phyloP scores from a whole-genome alignment of 2,797 vertebrate genomes.

The Scolopax rusticola region DNA sequence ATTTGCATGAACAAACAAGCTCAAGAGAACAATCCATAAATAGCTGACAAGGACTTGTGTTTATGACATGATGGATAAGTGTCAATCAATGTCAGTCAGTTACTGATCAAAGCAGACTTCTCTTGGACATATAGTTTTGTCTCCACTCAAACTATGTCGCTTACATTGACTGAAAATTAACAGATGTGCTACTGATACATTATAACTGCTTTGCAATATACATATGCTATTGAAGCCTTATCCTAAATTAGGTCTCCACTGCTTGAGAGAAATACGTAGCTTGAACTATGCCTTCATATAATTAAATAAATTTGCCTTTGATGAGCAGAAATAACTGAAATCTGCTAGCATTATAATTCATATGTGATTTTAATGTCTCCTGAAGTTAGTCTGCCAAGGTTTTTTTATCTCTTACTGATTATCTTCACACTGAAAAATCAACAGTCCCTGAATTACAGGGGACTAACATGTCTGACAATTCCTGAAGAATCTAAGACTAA shows the following conservation, averaged over 20 bases:
- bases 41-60: not conserved
- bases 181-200: not conserved
- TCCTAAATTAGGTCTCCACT: not conserved
- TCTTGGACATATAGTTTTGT: not conserved
- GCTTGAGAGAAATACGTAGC: not conserved
- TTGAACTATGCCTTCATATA: not conserved
- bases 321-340: not conserved
- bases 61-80: not conserved
- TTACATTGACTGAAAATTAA: not conserved
- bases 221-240: not conserved
- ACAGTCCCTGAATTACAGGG: accelerated
- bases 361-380: not conserved
- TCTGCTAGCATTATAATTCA: not conserved
- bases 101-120: not conserved
- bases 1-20: not conserved
- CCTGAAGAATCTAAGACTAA: not conserved
- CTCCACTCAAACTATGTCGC: not conserved
- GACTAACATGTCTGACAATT: not conserved
- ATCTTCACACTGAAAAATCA: not conserved
- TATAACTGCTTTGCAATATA: not conserved
- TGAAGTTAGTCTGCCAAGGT: not conserved
- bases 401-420: not conserved
- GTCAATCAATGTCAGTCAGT: not conserved
- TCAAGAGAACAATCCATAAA: not conserved
- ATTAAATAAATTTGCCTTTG: not conserved